Evolutionary conservation across 2,888 invertebrate species (phyloP), one percentile per base, ranked within the genome.

Genomic region (Aethes cnicana): DNA sequence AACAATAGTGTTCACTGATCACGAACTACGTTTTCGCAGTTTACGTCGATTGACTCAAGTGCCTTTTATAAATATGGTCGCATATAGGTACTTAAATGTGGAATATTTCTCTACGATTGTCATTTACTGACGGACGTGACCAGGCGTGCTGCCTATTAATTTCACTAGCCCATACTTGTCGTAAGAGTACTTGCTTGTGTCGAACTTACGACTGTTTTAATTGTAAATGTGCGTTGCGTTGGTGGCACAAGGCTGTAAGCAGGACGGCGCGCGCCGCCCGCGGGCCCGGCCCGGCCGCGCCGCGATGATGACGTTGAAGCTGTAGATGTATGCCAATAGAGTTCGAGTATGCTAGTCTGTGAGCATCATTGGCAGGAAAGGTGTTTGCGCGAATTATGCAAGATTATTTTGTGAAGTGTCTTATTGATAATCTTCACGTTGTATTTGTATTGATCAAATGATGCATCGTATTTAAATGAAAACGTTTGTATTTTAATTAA

Each of bases 301-400:
- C 8, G 17, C 16, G 8, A n/a, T 8, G 6, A 18, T n/a, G 21
- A 14, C 14, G 12, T n/a, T n/a, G n/a, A n/a, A 14, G 20, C 17
- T 5, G 16, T 1, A 26, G 53, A 56, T 52, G 49, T 48, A 44
- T 56, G 60, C 55, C 56, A 53, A 59, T 57, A 60, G 61, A 53
- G 72, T 68, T 74, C 70, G 84, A 81, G 84, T 87, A 18, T 18
- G 85, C 87, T 88, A 87, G 89, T 89, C 87, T 88, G 82, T 82
- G 83, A 84, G 86, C 84, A 84, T 87, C 87, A 84, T 86, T 87
- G 88, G 82, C 81, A 85, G 88, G 84, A 74, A 84, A 82, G 82
- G 81, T 88, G 89, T 86, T 81, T 86, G 89, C 86, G 88, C 63
- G 89, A 88, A 79, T 84, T 88, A 88, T 89, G 89, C 81, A 85